These are phyloP conservation scores for Datnioides undecimradiatus DNA, from an alignment of 2,113 vertebrate species.

Conservation along the genomic window DNA sequence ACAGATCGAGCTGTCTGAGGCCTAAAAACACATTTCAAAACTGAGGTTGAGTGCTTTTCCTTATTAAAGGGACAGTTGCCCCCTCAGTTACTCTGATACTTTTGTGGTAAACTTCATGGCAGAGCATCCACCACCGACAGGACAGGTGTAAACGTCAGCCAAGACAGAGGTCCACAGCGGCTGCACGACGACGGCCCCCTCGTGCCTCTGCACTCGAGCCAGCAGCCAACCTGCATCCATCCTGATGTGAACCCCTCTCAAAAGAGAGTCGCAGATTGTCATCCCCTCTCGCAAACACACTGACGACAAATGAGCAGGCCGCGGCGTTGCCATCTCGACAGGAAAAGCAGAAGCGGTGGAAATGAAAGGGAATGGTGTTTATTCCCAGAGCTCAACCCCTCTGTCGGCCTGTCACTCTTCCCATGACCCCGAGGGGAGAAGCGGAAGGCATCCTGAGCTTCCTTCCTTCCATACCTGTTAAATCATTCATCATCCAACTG, in stretches of 20 bases:
- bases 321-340: slow-evolving; percentile 73
- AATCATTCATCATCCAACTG: slow-evolving; percentile 87
- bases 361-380: slow-evolving; percentile 84
- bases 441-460: slow-evolving; percentile 81
- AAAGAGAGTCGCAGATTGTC: slow-evolving; percentile 75
- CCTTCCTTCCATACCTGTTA: slow-evolving; percentile 83
- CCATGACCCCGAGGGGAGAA: slow-evolving; percentile 73
- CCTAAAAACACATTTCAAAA: background rate
- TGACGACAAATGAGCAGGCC: slow-evolving; percentile 75
- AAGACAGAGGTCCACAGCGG: slow-evolving; percentile 11
- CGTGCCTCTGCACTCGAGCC: slow-evolving; percentile 20
- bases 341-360: slow-evolving; percentile 78
- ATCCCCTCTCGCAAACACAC: slow-evolving; percentile 65
- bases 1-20: background rate
- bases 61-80: background rate
- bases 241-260: slow-evolving; percentile 51
- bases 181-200: too few relatives aligned
- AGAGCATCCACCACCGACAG: too few relatives aligned
- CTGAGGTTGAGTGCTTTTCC: background rate
- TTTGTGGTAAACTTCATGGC: background rate
- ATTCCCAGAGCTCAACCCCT: slow-evolving; percentile 83
- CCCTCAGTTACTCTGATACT: slow-evolving; percentile 5
- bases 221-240: slow-evolving; percentile 61
- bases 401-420: slow-evolving; percentile 82
- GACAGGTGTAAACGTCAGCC: background rate